Evolutionary conservation across 2,113 vertebrate species (phyloP).

Genomic region (Catharus fuscescens): DNA sequence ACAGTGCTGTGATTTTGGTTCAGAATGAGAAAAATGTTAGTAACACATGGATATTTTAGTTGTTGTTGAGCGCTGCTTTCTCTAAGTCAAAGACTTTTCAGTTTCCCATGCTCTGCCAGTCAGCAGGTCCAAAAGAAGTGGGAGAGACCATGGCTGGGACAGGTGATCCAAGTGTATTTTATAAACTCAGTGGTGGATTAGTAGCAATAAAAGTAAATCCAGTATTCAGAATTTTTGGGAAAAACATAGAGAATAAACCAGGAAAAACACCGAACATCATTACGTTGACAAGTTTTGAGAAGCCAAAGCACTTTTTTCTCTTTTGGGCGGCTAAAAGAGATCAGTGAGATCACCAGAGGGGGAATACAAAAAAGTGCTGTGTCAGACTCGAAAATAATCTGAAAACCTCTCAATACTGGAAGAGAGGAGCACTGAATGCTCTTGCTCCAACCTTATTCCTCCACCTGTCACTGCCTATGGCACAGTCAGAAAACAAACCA

Average conservation of each 20-base stretch:
- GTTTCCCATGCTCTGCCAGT: not conserved
- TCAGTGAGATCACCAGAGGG: not conserved
- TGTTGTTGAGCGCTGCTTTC: not conserved
- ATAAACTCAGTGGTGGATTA: not conserved
- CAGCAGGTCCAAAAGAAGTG: not conserved
- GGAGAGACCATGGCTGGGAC: not conserved
- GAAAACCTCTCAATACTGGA: not conserved
- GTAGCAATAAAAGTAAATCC: not conserved
- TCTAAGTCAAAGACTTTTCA: not conserved
- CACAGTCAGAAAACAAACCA: not conserved
- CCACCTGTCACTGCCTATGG: not conserved
- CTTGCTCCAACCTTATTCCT: not conserved
- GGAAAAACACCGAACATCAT: not conserved
- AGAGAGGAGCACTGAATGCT: not conserved
- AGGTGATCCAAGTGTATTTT: accelerated
- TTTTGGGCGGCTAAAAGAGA: not conserved
- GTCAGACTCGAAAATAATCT: not conserved
- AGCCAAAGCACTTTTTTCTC: not conserved
- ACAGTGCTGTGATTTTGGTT: not conserved
- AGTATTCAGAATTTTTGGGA: not conserved
- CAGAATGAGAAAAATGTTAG: not conserved
- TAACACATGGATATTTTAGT: not conserved
- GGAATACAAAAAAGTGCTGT: not conserved
- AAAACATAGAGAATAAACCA: not conserved
- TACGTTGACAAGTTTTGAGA: not conserved